These are phyloP conservation scores for Ostrea edulis DNA, from an alignment of 1,140 invertebrate genomes.

Conservation along the genomic window DNA sequence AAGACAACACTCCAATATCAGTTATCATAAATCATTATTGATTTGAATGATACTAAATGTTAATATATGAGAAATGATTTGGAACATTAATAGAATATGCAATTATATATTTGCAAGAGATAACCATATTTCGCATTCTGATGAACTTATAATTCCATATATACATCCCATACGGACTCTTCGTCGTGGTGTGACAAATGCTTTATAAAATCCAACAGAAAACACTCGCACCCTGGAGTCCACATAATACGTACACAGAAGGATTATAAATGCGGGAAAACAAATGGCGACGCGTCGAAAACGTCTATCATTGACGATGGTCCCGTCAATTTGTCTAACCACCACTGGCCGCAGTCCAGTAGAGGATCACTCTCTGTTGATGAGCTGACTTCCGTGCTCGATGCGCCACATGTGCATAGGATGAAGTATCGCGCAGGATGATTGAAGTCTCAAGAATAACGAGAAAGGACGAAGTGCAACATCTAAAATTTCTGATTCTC, in stretches of 20 bases:
- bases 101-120: too few species aligned
- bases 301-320: background rate
- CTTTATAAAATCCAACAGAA: background rate
- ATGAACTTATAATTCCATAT: too few species aligned
- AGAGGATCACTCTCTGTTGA: background rate
- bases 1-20: too few species aligned
- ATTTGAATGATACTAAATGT: too few species aligned
- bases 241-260: background rate
- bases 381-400: background rate
- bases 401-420: slow-evolving; percentile 19
- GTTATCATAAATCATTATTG: too few species aligned
- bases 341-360: background rate
- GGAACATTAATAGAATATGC: too few species aligned
- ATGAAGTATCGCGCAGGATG: slow-evolving; percentile 9
- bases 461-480: background rate
- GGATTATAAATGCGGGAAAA: slow-evolving; percentile 1
- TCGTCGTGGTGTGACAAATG: too few species aligned
- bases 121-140: too few species aligned
- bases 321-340: slow-evolving; percentile 10
- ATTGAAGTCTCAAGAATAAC: background rate
- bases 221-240: background rate
- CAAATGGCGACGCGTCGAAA: background rate
- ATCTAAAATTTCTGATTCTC: background rate
- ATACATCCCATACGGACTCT: too few species aligned
- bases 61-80: too few species aligned